Conservation (phyloP, 2,888 invertebrate species). For the Labia minor region DNA sequence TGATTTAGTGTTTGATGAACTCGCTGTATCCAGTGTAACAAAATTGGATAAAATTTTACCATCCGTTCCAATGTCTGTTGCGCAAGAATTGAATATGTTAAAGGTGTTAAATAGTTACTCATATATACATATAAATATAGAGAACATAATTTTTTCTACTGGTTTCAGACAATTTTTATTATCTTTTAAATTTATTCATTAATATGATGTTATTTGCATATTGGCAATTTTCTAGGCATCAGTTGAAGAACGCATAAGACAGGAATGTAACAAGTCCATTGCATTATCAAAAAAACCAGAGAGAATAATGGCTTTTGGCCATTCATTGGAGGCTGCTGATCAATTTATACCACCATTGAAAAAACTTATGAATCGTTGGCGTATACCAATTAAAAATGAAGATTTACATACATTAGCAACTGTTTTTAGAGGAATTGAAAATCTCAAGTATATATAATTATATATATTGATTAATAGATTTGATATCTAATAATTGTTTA, state of each 20-base stretch:
- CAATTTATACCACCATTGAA: neutral
- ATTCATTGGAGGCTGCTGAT: neutral
- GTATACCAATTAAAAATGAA: neutral
- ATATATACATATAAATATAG: too few species aligned
- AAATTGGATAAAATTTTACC: neutral
- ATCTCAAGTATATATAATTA: too few species aligned
- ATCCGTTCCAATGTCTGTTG: neutral
- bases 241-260: neutral
- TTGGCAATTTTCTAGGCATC: conserved; percentile 1
- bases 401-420: neutral
- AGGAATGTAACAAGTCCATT: neutral
- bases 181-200: too few species aligned
- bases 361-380: neutral
- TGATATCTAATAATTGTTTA: too few species aligned
- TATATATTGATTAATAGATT: too few species aligned
- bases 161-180: too few species aligned
- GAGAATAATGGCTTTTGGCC: neutral
- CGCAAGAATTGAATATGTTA: neutral
- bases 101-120: neutral
- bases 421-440: neutral
- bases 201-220: too few species aligned
- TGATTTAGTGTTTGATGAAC: neutral
- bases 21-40: neutral
- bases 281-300: neutral
- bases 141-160: too few species aligned